Evolutionary conservation across 2,797 vertebrate genomes (phyloP), one percentile per base, ranked within the genome.

Genomic region (Takifugu ocellatus): DNA sequence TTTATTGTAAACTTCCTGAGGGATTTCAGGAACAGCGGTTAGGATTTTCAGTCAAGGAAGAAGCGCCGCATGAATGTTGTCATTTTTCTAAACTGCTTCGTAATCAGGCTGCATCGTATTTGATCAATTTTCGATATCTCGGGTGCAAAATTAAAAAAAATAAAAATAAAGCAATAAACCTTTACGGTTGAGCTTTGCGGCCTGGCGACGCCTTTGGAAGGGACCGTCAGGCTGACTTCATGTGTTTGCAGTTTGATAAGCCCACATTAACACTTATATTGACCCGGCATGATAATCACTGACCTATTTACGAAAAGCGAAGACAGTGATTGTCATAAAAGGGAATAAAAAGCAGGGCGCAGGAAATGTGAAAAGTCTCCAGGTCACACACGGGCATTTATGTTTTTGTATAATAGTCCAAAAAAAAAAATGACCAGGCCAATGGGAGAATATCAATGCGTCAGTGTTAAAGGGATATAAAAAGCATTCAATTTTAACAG

Each of bases 181-280:
- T 24, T 60, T 58, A 56, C 66, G 63, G 63, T 52, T 60, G 54
- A 63, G 25, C 70, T 63, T 39, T 12, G 12, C 36, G 11, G 11
- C 36, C 36, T 71, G 42, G 25, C 60, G 50, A 56, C 63, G 68
- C 68, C 70, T 73, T 73, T 63, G 59, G 53, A 63, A 72, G 53
- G 64, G 54, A 56, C 54, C 25, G 25, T 33, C 65, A 75, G 36
- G 14, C 36, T 86, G 86, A 89, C 84, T 83, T 82, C 71, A 76
- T 82, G 58, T 88, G 81, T 90, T 90, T 91, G 83, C 72, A 78
- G 63, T 87, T 68, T 85, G 83, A 88, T 86, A 83, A 51, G 81
- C 84, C 83, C 88, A 89, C 83, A 74, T 84, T 63, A 51, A 65
- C 66, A 61, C 63, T 64, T 75, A 68, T 77, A 76, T 62, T 74